Conservation (phyloP, 1,140 invertebrate species). For the Lordiphosa collinella region DNA sequence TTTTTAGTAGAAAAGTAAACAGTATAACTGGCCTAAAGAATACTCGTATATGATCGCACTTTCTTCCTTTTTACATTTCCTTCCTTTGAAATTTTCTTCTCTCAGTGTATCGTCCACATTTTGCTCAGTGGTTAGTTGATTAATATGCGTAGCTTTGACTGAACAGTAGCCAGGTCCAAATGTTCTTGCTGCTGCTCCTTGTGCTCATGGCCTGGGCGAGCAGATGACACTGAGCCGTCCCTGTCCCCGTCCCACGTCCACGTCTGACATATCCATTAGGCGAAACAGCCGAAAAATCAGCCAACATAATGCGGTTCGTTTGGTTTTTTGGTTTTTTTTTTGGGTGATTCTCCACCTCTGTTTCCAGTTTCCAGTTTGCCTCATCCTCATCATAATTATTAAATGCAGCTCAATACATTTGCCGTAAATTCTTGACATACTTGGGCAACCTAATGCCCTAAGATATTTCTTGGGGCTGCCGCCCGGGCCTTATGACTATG, state of each 20-base stretch:
- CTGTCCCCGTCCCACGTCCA: slow-evolving; percentile 1
- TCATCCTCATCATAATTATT: slow-evolving; percentile 67
- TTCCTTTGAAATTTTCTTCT: too few species aligned
- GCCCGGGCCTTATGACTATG: slow-evolving; percentile 64
- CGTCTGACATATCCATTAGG: slow-evolving; percentile 73
- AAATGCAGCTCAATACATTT: slow-evolving; percentile 79
- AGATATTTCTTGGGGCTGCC: slow-evolving; percentile 54
- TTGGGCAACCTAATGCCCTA: slow-evolving; percentile 64
- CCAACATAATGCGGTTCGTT: slow-evolving; percentile 30
- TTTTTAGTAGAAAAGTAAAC: too few species aligned
- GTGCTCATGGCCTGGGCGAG: slow-evolving; percentile 28
- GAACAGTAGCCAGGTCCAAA: slow-evolving; percentile 38
- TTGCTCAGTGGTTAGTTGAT: slow-evolving; percentile 20
- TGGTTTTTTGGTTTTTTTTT: slow-evolving; percentile 7
- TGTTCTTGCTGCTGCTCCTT: slow-evolving; percentile 17
- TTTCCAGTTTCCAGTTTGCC: neutral
- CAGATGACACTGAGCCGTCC: slow-evolving; percentile 47
- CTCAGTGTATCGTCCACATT: neutral
- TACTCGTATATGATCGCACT: too few species aligned
- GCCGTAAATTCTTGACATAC: slow-evolving; percentile 62
- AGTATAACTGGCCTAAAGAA: too few species aligned
- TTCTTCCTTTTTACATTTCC: too few species aligned
- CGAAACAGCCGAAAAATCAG: slow-evolving; percentile 38
- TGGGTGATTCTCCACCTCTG: neutral
- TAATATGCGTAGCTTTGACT: slow-evolving; percentile 47